Evolutionary conservation across 2,797 vertebrate genomes (phyloP).

Genomic region (Megaceryle alcyon): DNA sequence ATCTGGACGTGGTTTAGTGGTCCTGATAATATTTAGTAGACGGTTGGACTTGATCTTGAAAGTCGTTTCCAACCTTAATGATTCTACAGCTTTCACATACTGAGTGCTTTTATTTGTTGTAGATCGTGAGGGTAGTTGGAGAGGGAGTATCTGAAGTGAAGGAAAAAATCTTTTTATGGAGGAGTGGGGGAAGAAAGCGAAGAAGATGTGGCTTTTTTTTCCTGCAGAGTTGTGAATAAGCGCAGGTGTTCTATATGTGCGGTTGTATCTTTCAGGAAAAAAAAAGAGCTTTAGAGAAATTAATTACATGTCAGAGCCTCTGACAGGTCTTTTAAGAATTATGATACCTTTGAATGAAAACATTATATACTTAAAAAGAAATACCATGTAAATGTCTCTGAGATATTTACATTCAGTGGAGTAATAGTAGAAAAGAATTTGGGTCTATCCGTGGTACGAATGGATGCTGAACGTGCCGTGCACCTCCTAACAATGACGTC

Average conservation of each 20-base stretch:
- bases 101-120: neutral
- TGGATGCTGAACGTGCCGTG: neutral
- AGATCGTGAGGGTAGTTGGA: neutral
- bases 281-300: conserved; percentile 68
- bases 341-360: conserved; percentile 74
- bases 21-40: no score
- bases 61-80: no score
- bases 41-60: no score
- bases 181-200: conserved; percentile 18
- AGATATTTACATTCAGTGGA: conserved; percentile 60
- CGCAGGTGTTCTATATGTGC: conserved; percentile 44
- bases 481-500: neutral
- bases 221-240: conserved; percentile 62
- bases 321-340: conserved; percentile 73
- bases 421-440: conserved; percentile 47
- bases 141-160: neutral
- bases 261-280: conserved; percentile 15
- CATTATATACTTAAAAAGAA: conserved; percentile 71
- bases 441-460: neutral
- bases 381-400: conserved; percentile 64
- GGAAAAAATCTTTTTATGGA: conserved; percentile 44
- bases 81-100: neutral
- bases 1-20: no score
- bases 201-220: conserved; percentile 24
- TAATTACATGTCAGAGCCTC: conserved; percentile 71